Conservation (phyloP, 2,888 invertebrate species). For the Actias luna region DNA sequence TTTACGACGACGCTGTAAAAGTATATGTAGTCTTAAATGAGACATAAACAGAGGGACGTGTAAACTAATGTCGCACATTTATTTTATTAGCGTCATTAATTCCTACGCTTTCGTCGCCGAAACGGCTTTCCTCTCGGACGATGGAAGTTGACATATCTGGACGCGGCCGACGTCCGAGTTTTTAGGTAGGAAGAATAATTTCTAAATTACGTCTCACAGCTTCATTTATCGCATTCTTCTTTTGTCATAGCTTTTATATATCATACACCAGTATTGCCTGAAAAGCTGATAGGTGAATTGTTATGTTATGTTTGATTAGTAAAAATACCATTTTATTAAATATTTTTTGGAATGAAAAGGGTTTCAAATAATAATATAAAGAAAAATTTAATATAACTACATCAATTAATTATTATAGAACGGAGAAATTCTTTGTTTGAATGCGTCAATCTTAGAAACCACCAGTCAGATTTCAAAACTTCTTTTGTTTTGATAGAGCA, state of each 20-base stretch:
- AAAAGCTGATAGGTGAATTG: not conserved
- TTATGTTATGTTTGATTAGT: too few relatives aligned
- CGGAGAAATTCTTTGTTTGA: too few relatives aligned
- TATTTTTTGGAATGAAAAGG: too few relatives aligned
- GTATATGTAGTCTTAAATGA: slow-evolving; percentile 79
- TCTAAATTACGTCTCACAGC: not conserved
- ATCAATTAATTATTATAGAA: too few relatives aligned
- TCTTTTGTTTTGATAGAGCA: too few relatives aligned
- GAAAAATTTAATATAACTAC: too few relatives aligned
- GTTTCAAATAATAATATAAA: too few relatives aligned
- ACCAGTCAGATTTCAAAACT: too few relatives aligned
- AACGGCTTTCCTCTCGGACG: slow-evolving; percentile 25
- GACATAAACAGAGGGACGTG: slow-evolving; percentile 79
- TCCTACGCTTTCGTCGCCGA: slow-evolving; percentile 67
- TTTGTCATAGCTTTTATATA: not conserved
- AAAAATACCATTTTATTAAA: too few relatives aligned
- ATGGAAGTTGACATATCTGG: slow-evolving; percentile 9
- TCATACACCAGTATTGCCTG: not conserved
- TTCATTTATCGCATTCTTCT: not conserved
- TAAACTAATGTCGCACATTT: slow-evolving; percentile 80
- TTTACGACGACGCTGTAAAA: slow-evolving; percentile 75
- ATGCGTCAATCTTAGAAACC: too few relatives aligned
- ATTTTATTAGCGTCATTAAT: slow-evolving; percentile 79
- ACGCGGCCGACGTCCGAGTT: not conserved
- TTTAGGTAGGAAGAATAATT: slow-evolving; percentile 16